Conservation (phyloP, 2,113 vertebrate genomes). For the Vulpes lagopus region DNA sequence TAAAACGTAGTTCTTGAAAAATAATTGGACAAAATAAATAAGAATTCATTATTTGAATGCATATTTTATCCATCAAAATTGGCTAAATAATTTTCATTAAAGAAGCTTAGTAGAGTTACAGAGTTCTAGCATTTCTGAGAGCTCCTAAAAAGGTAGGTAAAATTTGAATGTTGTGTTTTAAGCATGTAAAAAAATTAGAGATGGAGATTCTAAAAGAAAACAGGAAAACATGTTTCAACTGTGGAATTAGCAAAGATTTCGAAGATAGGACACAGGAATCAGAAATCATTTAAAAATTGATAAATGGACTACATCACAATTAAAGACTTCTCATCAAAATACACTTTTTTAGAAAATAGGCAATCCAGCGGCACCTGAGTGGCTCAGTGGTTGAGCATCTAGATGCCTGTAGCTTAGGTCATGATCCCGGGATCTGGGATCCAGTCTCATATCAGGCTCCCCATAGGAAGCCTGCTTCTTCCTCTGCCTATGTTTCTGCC, state of each 20-base stretch:
- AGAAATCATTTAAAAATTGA: slow-evolving; percentile 9
- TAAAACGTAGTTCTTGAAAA: not conserved
- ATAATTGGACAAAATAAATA: not conserved
- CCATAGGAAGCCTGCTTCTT: no score
- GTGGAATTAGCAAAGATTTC: not conserved
- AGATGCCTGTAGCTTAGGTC: no score
- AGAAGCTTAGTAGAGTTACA: not conserved
- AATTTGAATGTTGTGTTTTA: not conserved
- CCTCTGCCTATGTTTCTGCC: no score
- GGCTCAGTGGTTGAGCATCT: no score
- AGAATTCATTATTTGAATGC: not conserved
- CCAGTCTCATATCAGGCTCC: no score
- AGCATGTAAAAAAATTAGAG: not conserved
- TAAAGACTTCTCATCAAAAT: not conserved
- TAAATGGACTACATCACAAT: slow-evolving; percentile 22
- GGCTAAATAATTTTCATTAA: not conserved
- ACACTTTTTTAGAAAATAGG: not conserved
- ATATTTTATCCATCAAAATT: not conserved
- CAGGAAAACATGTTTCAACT: not conserved
- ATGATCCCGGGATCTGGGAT: no score
- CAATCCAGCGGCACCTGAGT: not conserved
- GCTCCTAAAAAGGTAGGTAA: not conserved
- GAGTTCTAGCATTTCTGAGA: not conserved
- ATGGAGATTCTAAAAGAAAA: not conserved
- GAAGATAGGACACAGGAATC: not conserved